These are phyloP conservation scores for Eristalinus sepulchralis DNA, from an alignment of 2,888 invertebrate species.

Conservation along the genomic window DNA sequence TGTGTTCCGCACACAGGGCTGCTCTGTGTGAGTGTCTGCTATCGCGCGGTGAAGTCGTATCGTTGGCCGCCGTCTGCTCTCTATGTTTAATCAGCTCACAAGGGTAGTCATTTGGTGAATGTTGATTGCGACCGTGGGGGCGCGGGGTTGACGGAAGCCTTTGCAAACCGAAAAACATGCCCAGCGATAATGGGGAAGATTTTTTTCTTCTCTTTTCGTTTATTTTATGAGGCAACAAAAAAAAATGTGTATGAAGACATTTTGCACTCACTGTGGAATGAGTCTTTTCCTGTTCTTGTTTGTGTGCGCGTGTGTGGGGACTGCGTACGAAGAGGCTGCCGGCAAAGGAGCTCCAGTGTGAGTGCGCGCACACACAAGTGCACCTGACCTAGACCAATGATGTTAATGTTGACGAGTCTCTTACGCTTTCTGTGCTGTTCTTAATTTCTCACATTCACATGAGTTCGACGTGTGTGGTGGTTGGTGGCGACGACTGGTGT, in stretches of 20 bases:
- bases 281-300: slow-evolving; percentile 13
- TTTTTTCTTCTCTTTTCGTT: slow-evolving; percentile 1
- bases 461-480: slow-evolving; percentile 16
- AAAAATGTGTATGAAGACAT: slow-evolving; percentile 21
- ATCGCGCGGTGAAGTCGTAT: slow-evolving; percentile 12
- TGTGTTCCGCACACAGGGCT: slow-evolving; percentile 10
- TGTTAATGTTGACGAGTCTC: slow-evolving; percentile 35
- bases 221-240: slow-evolving; percentile 16
- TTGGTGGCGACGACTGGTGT: neutral
- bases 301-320: slow-evolving; percentile 16
- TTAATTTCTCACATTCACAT: slow-evolving; percentile 12
- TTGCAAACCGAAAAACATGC: slow-evolving; percentile 22
- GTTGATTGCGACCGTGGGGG: slow-evolving; percentile 21
- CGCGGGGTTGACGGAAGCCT: slow-evolving; percentile 9
- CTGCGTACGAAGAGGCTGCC: slow-evolving; percentile 27
- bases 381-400: slow-evolving; percentile 58
- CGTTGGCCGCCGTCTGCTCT: slow-evolving; percentile 13
- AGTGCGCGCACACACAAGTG: slow-evolving; percentile 42
- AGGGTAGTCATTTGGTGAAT: slow-evolving; percentile 47
- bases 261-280: neutral
- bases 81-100: slow-evolving; percentile 57
- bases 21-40: slow-evolving; percentile 8
- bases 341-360: slow-evolving; percentile 21
- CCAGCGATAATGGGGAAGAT: slow-evolving; percentile 16
- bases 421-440: neutral